Conservation (phyloP, 2,888 invertebrate genomes). For the Drosophila macrospina region DNA sequence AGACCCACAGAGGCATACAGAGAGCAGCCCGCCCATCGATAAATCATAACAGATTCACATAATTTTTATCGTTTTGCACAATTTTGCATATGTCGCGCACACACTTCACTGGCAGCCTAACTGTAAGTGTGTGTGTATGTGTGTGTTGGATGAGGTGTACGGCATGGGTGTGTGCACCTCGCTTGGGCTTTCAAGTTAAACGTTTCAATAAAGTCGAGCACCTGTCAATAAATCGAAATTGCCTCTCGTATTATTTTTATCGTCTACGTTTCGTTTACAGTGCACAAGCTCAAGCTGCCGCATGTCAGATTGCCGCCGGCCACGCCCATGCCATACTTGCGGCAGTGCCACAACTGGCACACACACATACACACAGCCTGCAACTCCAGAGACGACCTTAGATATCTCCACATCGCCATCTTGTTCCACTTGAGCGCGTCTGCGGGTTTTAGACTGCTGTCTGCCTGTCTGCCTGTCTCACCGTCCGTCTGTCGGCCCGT, state of each 20-base stretch:
- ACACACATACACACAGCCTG: conserved; percentile 6
- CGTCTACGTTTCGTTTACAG: conserved; percentile 75
- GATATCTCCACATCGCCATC: conserved; percentile 54
- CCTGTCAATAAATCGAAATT: conserved; percentile 82
- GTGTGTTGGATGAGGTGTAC: no score
- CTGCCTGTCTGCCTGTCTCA: not conserved
- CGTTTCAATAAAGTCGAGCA: conserved; percentile 82
- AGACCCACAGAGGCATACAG: not conserved
- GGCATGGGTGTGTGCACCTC: conserved; percentile 13
- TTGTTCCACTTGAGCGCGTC: conserved; percentile 73
- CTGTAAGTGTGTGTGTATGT: not conserved
- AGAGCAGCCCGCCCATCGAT: conserved; percentile 33
- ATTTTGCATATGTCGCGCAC: conserved; percentile 66
- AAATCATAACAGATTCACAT: conserved; percentile 75
- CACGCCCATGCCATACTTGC: conserved; percentile 45
- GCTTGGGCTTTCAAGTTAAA: conserved; percentile 68
- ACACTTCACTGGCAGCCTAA: not conserved
- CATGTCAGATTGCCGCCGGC: conserved; percentile 65
- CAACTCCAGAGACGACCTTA: conserved; percentile 40
- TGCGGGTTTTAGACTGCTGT: conserved; percentile 49
- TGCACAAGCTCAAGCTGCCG: conserved; percentile 70
- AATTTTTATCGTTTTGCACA: conserved; percentile 74
- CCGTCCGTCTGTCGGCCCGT: not conserved
- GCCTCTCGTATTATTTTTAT: conserved; percentile 81
- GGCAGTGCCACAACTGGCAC: conserved; percentile 9